Base-by-base conservation (phyloP, 2,113 vertebrate species). In the Coracopsis vasa region DNA sequence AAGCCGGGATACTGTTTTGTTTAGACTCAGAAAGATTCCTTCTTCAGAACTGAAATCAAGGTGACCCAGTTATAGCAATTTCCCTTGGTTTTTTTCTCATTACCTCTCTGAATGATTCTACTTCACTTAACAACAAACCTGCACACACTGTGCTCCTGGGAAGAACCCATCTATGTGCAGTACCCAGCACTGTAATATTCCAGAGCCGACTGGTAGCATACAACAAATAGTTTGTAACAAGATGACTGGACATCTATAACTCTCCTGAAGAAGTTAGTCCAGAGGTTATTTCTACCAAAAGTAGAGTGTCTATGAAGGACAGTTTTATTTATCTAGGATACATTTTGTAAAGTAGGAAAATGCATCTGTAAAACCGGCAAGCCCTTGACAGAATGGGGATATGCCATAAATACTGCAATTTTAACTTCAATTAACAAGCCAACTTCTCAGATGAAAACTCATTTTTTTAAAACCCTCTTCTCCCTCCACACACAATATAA, bases 321-420 rank as follows among this genome's bases (percentile, higher is more conserved):
- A 72, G 18, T 33, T 80, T 90, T 19, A 20, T 60, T 93, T 92
- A 61, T 54, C 66, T 71, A 42, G 50, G 39, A 48, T 80, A 42
- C 44, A 41, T n/a, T 19, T n/a, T 25, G n/a, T 18, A 84, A 10
- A 78, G 23, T 18, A 53, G 61, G 25, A 94, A 97, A 85, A 72
- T 0, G 0, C 27, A 67, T 37, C 64, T 67, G 42, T 56, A 85
- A 91, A 88, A 75, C 12, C 44, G 20, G 53, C 6, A 86, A 83
- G 83, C 56, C 42, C 42, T 73, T 62, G 80, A 81, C 29, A 79
- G 67, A 95, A 95, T 31, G 42, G 31, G 25, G 21, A 70, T 92
- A 64, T 51, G 37, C 37, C 54, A 87, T 29, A 81, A 66, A 90
- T 39, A 82, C 29, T 42, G 28, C 28, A 61, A 93, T 86, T 90